Conservation (phyloP, 2,113 vertebrate species). For the Electrona antarctica region DNA sequence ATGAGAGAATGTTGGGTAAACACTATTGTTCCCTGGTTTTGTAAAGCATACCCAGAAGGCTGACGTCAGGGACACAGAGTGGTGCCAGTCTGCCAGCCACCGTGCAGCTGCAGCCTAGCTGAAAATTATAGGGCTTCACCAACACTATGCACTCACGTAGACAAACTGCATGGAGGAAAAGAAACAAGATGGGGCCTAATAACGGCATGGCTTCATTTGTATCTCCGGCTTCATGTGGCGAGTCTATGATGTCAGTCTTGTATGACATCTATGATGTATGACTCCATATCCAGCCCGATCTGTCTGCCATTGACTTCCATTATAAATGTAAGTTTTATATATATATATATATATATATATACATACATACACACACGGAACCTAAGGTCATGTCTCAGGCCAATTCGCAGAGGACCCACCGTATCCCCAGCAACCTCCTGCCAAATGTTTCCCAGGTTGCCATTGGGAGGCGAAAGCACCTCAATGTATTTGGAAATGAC, state of each 20-base stretch:
- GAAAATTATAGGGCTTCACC: constrained; percentile 52
- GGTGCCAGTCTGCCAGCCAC: constrained; percentile 24
- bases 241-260: too few species aligned
- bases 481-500: constrained; percentile 85
- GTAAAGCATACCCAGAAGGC: constrained; percentile 18
- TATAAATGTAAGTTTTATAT: too few species aligned
- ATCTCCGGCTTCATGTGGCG: too few species aligned
- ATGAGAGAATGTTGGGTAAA: constrained; percentile 23
- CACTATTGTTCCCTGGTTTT: constrained; percentile 13
- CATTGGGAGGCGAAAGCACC: constrained; percentile 82
- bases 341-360: too few species aligned
- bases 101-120: constrained; percentile 14
- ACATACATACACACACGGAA: too few species aligned
- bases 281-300: too few species aligned
- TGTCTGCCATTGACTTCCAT: too few species aligned
- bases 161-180: constrained; percentile 40
- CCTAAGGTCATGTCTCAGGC: too few species aligned
- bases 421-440: constrained; percentile 91
- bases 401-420: constrained; percentile 88
- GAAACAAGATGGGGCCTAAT: constrained; percentile 25
- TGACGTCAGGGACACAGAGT: constrained; percentile 42
- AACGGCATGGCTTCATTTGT: too few species aligned
- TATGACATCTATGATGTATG: too few species aligned
- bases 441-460: constrained; percentile 90
- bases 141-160: constrained; percentile 34